Conservation (phyloP, 2,797 vertebrate genomes). For the Lagothrix lagotricha region DNA sequence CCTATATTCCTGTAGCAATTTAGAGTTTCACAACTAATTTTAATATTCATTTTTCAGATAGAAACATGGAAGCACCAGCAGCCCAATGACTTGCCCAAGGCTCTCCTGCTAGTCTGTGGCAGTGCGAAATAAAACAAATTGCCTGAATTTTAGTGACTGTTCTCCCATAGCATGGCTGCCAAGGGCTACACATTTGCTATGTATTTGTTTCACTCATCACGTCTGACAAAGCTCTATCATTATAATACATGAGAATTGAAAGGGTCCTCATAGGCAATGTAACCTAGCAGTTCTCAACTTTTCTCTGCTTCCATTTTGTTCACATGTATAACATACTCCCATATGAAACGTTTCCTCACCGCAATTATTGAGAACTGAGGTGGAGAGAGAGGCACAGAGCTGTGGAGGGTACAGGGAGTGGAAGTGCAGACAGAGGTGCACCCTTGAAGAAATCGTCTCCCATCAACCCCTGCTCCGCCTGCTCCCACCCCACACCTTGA, state of each 20-base stretch:
- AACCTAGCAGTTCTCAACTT: not conserved
- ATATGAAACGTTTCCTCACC: not conserved
- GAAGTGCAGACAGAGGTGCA: rapidly evolving
- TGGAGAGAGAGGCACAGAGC: not conserved
- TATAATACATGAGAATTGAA: no score
- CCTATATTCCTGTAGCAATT: not conserved
- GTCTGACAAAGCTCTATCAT: not conserved
- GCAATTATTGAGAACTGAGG: not conserved
- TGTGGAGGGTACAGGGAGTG: not conserved
- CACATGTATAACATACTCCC: not conserved
- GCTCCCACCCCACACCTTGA: not conserved
- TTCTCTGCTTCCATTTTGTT: not conserved
- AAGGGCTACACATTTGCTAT: no score
- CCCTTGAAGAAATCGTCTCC: not conserved
- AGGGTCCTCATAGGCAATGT: not conserved
- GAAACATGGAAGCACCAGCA: not conserved
- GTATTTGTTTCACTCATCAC: not conserved
- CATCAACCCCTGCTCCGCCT: rapidly evolving
- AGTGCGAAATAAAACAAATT: not conserved
- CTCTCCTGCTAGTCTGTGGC: not conserved
- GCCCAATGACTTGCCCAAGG: not conserved
- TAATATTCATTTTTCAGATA: not conserved
- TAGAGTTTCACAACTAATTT: not conserved
- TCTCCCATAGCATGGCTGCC: not conserved
- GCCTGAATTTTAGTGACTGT: no score